phyloP scores from a whole-genome alignment of 1,140 invertebrate species.

The Harlomillsia oculata region DNA sequence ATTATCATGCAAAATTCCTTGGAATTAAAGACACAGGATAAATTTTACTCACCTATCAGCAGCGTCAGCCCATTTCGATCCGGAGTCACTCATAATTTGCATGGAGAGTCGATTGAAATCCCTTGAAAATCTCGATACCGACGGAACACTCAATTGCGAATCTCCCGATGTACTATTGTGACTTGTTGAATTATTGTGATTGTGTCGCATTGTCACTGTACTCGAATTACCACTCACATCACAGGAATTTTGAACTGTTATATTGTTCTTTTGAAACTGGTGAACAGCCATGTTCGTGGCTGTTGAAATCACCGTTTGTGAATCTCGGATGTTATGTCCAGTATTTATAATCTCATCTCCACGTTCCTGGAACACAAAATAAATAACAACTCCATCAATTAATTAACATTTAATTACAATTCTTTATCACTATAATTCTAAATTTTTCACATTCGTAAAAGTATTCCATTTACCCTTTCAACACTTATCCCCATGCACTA shows the following conservation, averaged over 20 bases:
- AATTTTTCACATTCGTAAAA: no score
- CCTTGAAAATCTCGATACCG: conserved; percentile 40
- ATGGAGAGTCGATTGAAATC: conserved; percentile 75
- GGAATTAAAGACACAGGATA: no score
- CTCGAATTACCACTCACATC: neutral
- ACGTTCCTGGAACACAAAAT: no score
- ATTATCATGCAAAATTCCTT: no score
- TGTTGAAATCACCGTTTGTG: no score
- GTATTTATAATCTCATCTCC: no score
- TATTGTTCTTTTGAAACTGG: conserved; percentile 9
- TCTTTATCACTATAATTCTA: no score
- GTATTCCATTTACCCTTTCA: no score
- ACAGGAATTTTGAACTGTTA: neutral
- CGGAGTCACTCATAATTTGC: conserved; percentile 65
- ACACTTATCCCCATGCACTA: no score
- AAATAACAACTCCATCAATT: no score
- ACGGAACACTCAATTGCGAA: neutral
- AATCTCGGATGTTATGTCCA: no score
- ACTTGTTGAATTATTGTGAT: conserved; percentile 2
- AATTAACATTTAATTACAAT: no score
- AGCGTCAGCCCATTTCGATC: conserved; percentile 68
- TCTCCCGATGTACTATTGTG: neutral
- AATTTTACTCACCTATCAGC: conserved; percentile 58
- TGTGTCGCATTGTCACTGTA: conserved; percentile 11
- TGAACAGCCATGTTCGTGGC: conserved; percentile 2